Conservation (phyloP, 2,888 invertebrate genomes). For the Bimastos eiseni region DNA sequence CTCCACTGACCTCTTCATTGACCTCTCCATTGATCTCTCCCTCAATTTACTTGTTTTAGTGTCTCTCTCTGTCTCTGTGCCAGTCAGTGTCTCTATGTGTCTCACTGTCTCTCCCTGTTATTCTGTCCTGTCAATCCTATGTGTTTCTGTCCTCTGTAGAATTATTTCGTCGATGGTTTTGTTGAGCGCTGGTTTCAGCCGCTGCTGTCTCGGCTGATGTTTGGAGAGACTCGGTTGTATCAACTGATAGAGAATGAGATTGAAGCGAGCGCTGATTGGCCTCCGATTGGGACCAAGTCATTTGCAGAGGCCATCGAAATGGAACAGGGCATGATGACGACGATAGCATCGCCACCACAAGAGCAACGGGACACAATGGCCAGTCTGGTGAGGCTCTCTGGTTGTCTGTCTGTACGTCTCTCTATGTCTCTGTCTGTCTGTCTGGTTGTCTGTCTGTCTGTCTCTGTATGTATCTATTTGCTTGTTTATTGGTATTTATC, state of each 20-base stretch:
- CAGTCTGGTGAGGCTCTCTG: no score
- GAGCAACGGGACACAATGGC: no score
- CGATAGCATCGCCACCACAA: no score
- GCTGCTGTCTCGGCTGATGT: neutral
- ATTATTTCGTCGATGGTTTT: constrained; percentile 1
- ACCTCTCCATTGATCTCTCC: no score
- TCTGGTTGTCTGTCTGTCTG: neutral
- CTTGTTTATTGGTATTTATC: neutral
- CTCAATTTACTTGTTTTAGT: no score
- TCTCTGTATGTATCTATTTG: neutral
- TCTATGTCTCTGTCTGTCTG: no score
- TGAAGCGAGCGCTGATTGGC: neutral
- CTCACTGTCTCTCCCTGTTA: no score
- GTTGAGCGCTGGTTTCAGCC: constrained; percentile 24
- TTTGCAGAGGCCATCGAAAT: neutral
- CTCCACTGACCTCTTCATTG: no score
- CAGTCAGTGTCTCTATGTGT: no score
- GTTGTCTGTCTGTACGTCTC: neutral
- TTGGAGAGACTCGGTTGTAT: neutral
- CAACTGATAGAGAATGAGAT: neutral
- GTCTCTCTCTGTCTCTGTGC: no score
- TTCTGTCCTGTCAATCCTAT: no score
- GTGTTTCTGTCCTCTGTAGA: neutral
- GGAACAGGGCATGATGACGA: neutral
- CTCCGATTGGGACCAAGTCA: neutral